Evolutionary conservation across 2,888 invertebrate species (phyloP), one percentile per base, ranked within the genome.

Genomic region (Parapristionchus giblindavisi): DNA sequence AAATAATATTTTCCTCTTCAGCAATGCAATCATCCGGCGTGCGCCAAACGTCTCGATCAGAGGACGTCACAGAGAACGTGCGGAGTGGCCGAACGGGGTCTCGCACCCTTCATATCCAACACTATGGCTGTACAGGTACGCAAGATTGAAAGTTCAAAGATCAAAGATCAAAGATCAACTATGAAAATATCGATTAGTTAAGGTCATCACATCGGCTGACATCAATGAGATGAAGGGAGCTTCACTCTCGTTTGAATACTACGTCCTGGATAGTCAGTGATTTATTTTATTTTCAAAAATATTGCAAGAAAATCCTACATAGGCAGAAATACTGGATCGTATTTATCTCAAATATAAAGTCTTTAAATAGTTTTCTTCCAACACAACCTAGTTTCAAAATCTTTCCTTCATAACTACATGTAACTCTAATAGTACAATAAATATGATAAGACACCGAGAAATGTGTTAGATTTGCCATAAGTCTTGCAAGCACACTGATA

Each of bases 21-120:
- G 54, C 77, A 85, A 43, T 83, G 83, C 75, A 70, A 77, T 27
- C 83, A 83, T 77, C 84, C 83, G 5, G 79, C 85, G 0, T 83
- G 83, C 71, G 78, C 81, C 6, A 75, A 70, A 14, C 73, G 75
- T 29, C 38, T 60, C 11, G 65, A 36, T 14, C 54, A 56, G 38
- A 70, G 51, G 34, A 72, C 58, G 34, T 71, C 77, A n/a, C n/a
- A 78, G 24, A 60, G 82, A 38, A 78, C 56, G 36, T 81, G 81
- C 34, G 79, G 82, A 14, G 61, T 56, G 38, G 29, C 52, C 38
- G 70, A 29, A 29, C 14, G 6, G 6, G 70, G 70, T 54, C 2
- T 40, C 8, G 43, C 54, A 21, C 75, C 77, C n/a, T 77, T 75
- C 66, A 66, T 82, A 51, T 82, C 82, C 0, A 77, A 76, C 54